Conservation (phyloP, 1,140 invertebrate genomes). For the Drosophila kikkawai region DNA sequence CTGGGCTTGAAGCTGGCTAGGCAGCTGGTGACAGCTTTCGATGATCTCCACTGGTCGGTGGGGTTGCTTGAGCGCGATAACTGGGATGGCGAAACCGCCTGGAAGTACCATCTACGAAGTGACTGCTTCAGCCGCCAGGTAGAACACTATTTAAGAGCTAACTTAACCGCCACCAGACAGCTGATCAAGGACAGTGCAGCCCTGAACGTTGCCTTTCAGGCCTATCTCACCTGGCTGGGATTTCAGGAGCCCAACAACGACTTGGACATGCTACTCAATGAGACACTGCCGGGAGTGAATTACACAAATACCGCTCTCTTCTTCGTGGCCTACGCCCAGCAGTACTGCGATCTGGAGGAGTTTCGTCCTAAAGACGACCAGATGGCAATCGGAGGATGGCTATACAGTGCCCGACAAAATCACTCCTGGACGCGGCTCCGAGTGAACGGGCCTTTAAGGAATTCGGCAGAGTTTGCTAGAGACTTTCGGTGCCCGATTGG, state of each 20-base stretch:
- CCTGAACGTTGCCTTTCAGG: slow-evolving; percentile 87
- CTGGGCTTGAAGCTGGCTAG: slow-evolving; percentile 97
- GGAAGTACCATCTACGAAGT: slow-evolving; percentile 93
- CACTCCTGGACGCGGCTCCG: slow-evolving; percentile 54
- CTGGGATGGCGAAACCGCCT: slow-evolving; percentile 97
- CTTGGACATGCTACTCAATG: slow-evolving; percentile 47
- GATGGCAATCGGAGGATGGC: slow-evolving; percentile 65
- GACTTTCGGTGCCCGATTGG: slow-evolving; percentile 72
- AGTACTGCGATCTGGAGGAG: slow-evolving; percentile 47
- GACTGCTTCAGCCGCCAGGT: slow-evolving; percentile 97
- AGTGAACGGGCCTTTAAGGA: slow-evolving; percentile 71
- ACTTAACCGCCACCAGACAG: slow-evolving; percentile 87
- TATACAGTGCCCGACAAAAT: slow-evolving; percentile 54
- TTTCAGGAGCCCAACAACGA: slow-evolving; percentile 73
- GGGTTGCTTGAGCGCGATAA: slow-evolving; percentile 87
- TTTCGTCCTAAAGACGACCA: background rate
- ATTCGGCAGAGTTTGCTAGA: slow-evolving; percentile 61
- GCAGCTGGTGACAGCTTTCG: slow-evolving; percentile 96
- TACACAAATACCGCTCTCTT: slow-evolving; percentile 88
- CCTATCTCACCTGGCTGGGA: slow-evolving; percentile 84
- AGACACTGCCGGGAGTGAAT: slow-evolving; percentile 69
- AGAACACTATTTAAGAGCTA: slow-evolving; percentile 85
- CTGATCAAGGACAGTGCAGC: slow-evolving; percentile 89
- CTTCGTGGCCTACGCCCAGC: slow-evolving; percentile 89
- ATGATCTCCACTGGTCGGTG: slow-evolving; percentile 98